Evolutionary conservation across 2,888 invertebrate genomes (phyloP).

Genomic region (Coelinius sp.): DNA sequence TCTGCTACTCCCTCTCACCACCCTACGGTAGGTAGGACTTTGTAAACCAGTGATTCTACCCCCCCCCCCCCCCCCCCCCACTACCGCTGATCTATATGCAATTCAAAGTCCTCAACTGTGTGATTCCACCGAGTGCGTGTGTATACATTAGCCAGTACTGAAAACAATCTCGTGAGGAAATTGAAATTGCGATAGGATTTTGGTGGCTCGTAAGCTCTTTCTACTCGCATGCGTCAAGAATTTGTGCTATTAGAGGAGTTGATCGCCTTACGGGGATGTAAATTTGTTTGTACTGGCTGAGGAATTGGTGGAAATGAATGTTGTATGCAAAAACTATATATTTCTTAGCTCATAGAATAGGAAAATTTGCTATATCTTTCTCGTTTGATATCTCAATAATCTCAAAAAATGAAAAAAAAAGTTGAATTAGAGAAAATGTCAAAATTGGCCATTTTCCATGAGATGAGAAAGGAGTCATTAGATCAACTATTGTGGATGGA

Average conservation of each 20-base stretch:
- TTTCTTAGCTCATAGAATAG: too few species aligned
- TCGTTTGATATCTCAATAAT: too few species aligned
- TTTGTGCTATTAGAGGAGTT: neutral
- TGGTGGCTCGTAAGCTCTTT: neutral
- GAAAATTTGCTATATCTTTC: too few species aligned
- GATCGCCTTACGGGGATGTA: conserved; percentile 2
- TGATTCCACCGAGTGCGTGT: conserved; percentile 4
- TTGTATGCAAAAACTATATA: neutral
- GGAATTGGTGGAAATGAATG: neutral
- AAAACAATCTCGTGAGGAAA: neutral
- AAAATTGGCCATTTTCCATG: too few species aligned
- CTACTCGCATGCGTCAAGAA: neutral
- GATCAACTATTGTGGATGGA: too few species aligned
- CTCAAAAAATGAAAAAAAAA: too few species aligned
- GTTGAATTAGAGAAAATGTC: too few species aligned
- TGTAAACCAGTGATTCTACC: neutral
- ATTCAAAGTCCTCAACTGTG: neutral
- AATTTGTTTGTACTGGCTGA: neutral
- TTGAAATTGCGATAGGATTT: neutral
- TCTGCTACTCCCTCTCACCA: neutral
- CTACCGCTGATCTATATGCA: conserved; percentile 4
- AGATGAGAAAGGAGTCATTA: too few species aligned
- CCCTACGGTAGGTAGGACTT: neutral
- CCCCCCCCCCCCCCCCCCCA: too few species aligned
- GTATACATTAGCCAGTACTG: neutral